Percentiles rank a stretch among this genome's conserved stretches.
phyloP scores from a whole-genome alignment of 2,113 vertebrate genomes.

The Mormyrus lacerda region DNA sequence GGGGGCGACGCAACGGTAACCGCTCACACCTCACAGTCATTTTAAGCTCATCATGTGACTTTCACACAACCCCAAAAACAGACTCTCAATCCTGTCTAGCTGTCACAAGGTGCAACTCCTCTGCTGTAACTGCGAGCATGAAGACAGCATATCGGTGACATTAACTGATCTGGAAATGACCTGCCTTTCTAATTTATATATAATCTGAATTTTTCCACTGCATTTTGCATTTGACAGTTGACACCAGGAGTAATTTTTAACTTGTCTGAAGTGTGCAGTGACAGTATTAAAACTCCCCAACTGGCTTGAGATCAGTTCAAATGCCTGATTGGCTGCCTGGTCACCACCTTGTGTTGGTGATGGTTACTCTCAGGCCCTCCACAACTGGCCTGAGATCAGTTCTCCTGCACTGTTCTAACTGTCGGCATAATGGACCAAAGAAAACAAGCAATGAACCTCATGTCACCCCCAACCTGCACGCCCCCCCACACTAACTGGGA shows the following conservation, averaged over 20 bases:
- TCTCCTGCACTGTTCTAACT: not conserved
- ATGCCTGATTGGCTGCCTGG: not conserved
- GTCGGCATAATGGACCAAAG: not conserved
- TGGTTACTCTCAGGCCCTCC: not conserved
- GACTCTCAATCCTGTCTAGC: not conserved
- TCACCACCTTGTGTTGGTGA: not conserved
- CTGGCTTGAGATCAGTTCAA: not conserved
- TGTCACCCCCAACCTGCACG: not conserved
- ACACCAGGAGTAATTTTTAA: not conserved
- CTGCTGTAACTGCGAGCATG: not conserved
- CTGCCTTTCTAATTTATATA: not conserved
- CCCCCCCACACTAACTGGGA: not conserved
- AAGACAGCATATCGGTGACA: not conserved
- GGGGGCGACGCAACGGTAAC: not conserved
- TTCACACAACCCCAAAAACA: not conserved
- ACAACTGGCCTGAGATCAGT: conserved; percentile 10
- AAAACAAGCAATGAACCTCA: not conserved
- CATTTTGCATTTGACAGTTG: not conserved
- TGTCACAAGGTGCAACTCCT: not conserved
- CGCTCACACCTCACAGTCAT: not conserved
- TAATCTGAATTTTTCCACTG: not conserved
- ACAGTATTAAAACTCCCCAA: not conserved
- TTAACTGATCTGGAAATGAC: not conserved
- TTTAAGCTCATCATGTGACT: not conserved
- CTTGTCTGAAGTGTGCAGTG: not conserved